Conservation (phyloP, 2,797 vertebrate genomes). For the Triplophysa yarkandensis region DNA sequence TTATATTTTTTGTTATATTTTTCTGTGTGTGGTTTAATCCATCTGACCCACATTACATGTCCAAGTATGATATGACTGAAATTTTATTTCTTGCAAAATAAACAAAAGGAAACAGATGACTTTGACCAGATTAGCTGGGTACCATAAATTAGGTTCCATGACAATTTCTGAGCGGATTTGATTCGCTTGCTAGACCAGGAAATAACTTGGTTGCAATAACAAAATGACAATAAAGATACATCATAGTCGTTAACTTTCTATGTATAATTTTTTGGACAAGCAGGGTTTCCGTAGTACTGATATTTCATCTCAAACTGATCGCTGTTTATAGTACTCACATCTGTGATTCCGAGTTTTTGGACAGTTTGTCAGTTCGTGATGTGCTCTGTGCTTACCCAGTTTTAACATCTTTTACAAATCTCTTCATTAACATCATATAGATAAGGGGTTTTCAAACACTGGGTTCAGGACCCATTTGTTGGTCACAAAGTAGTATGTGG, state of each 20-base stretch:
- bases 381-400: no score
- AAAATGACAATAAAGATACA: constrained; percentile 3
- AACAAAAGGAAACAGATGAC: constrained; percentile 36
- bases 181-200: not conserved
- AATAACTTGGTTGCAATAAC: constrained; percentile 2
- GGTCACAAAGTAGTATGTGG: no score
- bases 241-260: not conserved
- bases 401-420: not conserved
- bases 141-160: not conserved
- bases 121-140: constrained; percentile 39
- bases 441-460: no score
- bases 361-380: not conserved
- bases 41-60: constrained; percentile 40
- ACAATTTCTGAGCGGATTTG: constrained; percentile 24
- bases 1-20: constrained; percentile 30
- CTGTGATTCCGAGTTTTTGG: not conserved
- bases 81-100: constrained; percentile 38
- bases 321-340: not conserved
- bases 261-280: not conserved
- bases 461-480: no score
- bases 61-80: constrained; percentile 25
- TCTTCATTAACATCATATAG: not conserved
- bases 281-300: not conserved
- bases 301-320: not conserved
- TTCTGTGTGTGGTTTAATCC: constrained; percentile 32